Base-by-base conservation (phyloP, 2,113 vertebrate genomes). In the Pelodiscus sinensis region DNA sequence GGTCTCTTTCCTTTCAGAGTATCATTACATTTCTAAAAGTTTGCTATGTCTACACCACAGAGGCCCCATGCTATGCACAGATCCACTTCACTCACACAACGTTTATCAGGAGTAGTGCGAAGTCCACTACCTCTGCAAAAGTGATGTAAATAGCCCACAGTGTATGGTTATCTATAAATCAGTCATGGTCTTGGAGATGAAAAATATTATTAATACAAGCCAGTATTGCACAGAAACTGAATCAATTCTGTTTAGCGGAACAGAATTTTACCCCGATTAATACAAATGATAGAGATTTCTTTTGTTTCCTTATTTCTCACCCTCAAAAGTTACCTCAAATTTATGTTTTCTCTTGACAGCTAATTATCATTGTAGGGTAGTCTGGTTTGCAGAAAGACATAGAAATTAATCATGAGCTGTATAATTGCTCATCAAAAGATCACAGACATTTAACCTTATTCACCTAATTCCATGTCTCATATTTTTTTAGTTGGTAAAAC, bases 51-150 rank as follows among this genome's bases (percentile, higher is more conserved):
- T 44, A 62, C 35, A 75, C 10, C 9, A 83, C 31, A 29, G 7
- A 22, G 13, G 6, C 0, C 38, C 11, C 11, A 73, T 2, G 3
- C 25, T 58, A 24, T 58, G 24, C 55, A 55, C 6, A 55, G 15
- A 55, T 55, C 55, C 55, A 55, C 57, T 14, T 58, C 15, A 15
- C 24, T 25, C 80, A 38, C 35, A 6, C 4, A 25, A 25, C 10
- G 11, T 16, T 57, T 6, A 44, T 44, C n/a, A 84, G 8, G 1
- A 89, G 16, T 12, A 87, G 24, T 18, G 84, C 2, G 5, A 58
- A 54, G 56, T 18, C 35, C 14, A 4, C 35, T 14, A 65, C 4
- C 35, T 77, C 38, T 65, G 21, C 87, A 44, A 38, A 89, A 88
- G 3, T 38, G 6, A 3, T 80, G 58, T 54, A 86, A 2, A 94